A percentile compares a stretch with the other conserved stretches of the same genome.
Evolutionary conservation across 1,140 invertebrate genomes (phyloP).

Genomic region (Diplogasteroides magnus): DNA sequence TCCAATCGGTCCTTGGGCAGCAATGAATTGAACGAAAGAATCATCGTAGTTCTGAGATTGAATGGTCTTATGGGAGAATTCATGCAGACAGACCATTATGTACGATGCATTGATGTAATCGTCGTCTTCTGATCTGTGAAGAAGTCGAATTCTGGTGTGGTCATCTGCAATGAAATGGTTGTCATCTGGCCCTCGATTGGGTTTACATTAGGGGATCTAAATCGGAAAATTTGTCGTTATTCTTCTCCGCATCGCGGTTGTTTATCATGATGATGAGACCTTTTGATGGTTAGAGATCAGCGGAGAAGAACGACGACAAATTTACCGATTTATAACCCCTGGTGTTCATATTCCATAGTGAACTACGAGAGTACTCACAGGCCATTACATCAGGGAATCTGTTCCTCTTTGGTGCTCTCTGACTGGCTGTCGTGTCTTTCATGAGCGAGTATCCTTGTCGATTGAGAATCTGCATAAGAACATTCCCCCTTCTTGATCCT

Average conservation of each 20-base stretch:
- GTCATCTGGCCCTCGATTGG: neutral
- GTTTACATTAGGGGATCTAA: no score
- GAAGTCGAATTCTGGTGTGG: neutral
- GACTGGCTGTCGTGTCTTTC: neutral
- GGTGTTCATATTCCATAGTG: neutral
- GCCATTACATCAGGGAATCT: neutral
- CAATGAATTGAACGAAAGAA: neutral
- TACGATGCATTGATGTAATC: neutral
- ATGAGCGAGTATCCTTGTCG: neutral
- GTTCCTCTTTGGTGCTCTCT: neutral
- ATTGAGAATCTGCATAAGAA: neutral
- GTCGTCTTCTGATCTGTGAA: neutral
- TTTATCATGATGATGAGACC: no score
- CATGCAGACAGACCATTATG: neutral
- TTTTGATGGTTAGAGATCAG: no score
- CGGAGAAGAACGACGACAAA: no score
- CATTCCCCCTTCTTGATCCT: no score
- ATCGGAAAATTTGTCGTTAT: no score
- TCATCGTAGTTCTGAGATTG: neutral
- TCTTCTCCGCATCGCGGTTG: no score
- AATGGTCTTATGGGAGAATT: neutral
- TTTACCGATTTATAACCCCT: no score
- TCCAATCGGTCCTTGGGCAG: neutral
- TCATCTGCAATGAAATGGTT: neutral
- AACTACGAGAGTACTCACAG: neutral